Base-by-base conservation (phyloP, 2,888 invertebrate genomes). In the Plebejus argus region DNA sequence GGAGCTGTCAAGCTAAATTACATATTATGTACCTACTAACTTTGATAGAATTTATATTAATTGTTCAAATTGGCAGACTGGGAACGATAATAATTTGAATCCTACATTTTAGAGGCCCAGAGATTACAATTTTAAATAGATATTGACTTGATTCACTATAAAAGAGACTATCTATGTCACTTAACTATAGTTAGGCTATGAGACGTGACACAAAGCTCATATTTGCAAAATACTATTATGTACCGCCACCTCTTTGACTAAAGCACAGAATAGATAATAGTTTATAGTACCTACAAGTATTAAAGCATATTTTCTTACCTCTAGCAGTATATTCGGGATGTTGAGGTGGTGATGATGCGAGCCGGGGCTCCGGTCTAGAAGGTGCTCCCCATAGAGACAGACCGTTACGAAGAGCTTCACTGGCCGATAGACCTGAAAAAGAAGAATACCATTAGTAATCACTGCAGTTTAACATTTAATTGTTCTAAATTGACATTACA, bases 371-470 rank as follows among this genome's bases (percentile, higher is more conserved):
- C 0, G 89, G 84, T 1, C 92, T 86, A n/a, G 87, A 87, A 5
- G 89, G 86, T 0, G 91, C 89, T 1, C 91, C 91, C 94, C 94
- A 94, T 0, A 94, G 84, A 0, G 93, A 92, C 61, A 94, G 84
- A 0, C 94, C 90, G 80, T 82, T 92, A 8, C 94, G 84, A 1
- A 94, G 83, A 0, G 94, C 93, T 80, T 94, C 94, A 76, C 92
- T 93, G 0, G 94, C 93, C 79, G 92, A 83, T 28, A 93, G 82
- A 77, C 94, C 94, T 94, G 88, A 4, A 78, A 82, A 78, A 82
- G 83, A 71, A 35, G 6, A 15, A 7, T 33, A 33, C 10, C 28
- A 70, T 35, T 15, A 35, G 6, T 70, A 5, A 28, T 10, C 61
- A 53, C 53, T 53, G 12, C 10, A 45, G 45, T 45, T 45, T 39